Conservation (phyloP, 2,797 vertebrate species). For the Leptoclinus maculatus region DNA sequence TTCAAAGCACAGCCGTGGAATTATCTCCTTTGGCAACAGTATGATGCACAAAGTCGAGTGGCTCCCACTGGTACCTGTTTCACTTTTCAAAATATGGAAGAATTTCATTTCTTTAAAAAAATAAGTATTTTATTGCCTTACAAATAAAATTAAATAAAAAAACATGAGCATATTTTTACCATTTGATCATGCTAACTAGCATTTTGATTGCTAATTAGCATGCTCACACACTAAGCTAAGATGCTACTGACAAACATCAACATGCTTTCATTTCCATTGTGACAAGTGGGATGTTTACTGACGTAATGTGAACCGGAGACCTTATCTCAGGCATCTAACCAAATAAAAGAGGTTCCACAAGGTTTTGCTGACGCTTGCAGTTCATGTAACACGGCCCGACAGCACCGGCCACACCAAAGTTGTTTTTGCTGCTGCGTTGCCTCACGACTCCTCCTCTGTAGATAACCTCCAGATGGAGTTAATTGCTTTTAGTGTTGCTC, state of each 20-base stretch:
- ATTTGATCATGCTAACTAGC: no score
- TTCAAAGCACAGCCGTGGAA: background rate
- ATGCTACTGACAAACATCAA: no score
- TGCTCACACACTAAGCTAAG: background rate
- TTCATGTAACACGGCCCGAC: background rate
- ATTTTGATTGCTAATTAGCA: background rate
- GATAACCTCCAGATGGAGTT: conserved; percentile 48
- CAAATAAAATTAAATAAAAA: no score
- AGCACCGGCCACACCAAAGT: background rate
- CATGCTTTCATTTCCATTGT: no score
- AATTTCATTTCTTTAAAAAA: background rate
- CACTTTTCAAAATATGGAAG: background rate
- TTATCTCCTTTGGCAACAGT: background rate
- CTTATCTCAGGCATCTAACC: background rate
- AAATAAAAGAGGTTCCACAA: background rate
- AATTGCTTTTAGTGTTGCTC: conserved; percentile 61
- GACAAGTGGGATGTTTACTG: no score
- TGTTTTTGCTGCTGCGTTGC: conserved; percentile 29
- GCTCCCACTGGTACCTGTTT: background rate
- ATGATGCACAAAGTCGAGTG: background rate
- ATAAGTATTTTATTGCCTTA: no score
- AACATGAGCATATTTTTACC: no score
- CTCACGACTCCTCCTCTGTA: conserved; percentile 30
- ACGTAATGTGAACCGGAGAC: background rate
- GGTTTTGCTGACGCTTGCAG: conserved; percentile 6